These are phyloP conservation scores for Vultur gryphus DNA, from an alignment of 2,797 vertebrate species.

Conservation along the genomic window DNA sequence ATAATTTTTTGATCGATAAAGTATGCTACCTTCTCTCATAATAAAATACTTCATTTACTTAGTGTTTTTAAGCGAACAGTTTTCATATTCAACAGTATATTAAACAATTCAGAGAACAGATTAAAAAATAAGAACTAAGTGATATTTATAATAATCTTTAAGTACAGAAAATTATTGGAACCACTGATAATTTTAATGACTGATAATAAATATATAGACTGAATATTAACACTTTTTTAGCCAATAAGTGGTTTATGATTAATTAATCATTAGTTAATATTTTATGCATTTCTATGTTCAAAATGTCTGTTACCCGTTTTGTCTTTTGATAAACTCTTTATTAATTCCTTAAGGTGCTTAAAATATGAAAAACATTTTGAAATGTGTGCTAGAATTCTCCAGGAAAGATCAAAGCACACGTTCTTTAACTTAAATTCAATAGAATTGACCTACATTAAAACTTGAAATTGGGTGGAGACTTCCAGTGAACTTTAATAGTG, in stretches of 20 bases:
- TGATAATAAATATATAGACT: neutral
- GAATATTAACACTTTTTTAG: neutral
- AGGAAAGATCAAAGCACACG: neutral
- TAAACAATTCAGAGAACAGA: neutral
- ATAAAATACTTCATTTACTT: neutral
- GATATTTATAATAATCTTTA: neutral
- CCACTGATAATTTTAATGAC: neutral
- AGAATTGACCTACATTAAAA: neutral
- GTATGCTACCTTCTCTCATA: neutral
- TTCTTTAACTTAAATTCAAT: neutral
- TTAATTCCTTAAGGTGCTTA: neutral
- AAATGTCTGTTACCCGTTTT: neutral
- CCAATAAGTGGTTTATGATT: neutral
- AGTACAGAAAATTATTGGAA: neutral
- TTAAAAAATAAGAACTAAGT: neutral
- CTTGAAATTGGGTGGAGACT: neutral
- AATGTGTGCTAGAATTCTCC: neutral
- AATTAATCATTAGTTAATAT: neutral
- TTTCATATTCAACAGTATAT: neutral
- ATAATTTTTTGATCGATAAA: neutral
- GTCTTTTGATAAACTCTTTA: neutral
- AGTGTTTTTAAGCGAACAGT: neutral
- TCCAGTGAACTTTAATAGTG: neutral
- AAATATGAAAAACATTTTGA: neutral
- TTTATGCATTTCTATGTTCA: neutral